These are phyloP conservation scores for Ceratina calcarata DNA, from an alignment of 1,140 invertebrate species.

Conservation along the genomic window DNA sequence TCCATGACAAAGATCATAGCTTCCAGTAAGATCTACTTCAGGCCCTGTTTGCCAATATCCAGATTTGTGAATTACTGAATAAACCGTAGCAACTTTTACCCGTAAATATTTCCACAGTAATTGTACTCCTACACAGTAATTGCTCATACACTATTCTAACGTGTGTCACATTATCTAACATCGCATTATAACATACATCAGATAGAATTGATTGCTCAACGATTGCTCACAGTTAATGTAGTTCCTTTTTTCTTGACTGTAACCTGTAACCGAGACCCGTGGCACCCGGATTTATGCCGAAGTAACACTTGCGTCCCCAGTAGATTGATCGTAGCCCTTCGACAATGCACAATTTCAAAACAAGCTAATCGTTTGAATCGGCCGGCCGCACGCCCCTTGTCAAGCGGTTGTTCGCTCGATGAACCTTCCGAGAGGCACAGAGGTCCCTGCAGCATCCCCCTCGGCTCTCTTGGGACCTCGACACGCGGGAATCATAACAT, in stretches of 20 bases:
- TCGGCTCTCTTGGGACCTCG: slow-evolving; percentile 47
- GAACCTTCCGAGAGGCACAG: slow-evolving; percentile 26
- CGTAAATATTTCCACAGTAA: no score
- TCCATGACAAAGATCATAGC: no score
- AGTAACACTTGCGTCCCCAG: slow-evolving; percentile 45
- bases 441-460: not conserved
- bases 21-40: no score
- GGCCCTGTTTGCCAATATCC: no score
- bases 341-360: slow-evolving; percentile 63
- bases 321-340: slow-evolving; percentile 19
- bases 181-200: no score
- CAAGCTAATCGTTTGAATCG: slow-evolving; percentile 60
- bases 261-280: slow-evolving; percentile 71
- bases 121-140: not conserved
- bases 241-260: slow-evolving; percentile 5
- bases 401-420: slow-evolving; percentile 30
- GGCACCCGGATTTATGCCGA: slow-evolving; percentile 56
- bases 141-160: not conserved
- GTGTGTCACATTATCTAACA: not conserved
- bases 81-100: no score
- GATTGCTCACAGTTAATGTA: not conserved
- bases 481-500: slow-evolving; percentile 66
- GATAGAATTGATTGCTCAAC: slow-evolving; percentile 3
- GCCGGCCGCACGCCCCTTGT: slow-evolving; percentile 36
- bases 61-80: no score